Evolutionary conservation across 2,797 vertebrate species (phyloP).

Genomic region (Lepus oiostolus): DNA sequence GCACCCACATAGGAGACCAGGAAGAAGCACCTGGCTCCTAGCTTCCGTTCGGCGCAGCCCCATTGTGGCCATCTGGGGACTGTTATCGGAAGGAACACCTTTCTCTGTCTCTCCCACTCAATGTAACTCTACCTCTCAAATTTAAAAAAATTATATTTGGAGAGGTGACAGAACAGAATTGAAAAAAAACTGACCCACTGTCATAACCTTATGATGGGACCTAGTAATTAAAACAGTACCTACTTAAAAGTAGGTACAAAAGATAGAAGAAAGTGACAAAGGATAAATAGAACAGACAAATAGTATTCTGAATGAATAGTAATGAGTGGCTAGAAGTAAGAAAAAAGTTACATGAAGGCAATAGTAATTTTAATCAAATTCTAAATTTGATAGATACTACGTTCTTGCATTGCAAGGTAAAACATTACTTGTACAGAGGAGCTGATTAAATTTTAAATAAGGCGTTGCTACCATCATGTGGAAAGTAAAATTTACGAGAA

Average conservation of each 20-base stretch:
- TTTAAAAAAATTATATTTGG: not conserved
- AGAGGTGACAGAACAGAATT: not conserved
- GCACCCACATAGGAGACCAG: too few species aligned
- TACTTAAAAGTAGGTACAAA: not conserved
- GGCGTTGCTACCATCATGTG: not conserved
- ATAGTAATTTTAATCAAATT: slow-evolving; percentile 27
- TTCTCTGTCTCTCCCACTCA: not conserved
- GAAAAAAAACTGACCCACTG: not conserved
- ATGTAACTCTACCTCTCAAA: not conserved
- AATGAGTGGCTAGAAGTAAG: not conserved
- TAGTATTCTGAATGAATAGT: not conserved
- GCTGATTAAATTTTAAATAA: not conserved
- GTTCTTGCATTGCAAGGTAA: not conserved
- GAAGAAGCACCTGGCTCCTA: too few species aligned
- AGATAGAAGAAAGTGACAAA: slow-evolving; percentile 9
- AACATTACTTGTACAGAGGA: not conserved
- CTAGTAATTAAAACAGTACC: not conserved
- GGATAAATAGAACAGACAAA: not conserved
- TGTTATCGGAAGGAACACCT: too few species aligned
- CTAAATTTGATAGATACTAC: not conserved
- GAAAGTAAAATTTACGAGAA: not conserved
- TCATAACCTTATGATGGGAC: not conserved
- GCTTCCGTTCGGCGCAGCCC: too few species aligned
- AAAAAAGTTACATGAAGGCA: slow-evolving; percentile 12
- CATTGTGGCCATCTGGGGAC: too few species aligned